phyloP scores from a whole-genome alignment of 1,140 invertebrate genomes.

The Leptinotarsa lineolata region DNA sequence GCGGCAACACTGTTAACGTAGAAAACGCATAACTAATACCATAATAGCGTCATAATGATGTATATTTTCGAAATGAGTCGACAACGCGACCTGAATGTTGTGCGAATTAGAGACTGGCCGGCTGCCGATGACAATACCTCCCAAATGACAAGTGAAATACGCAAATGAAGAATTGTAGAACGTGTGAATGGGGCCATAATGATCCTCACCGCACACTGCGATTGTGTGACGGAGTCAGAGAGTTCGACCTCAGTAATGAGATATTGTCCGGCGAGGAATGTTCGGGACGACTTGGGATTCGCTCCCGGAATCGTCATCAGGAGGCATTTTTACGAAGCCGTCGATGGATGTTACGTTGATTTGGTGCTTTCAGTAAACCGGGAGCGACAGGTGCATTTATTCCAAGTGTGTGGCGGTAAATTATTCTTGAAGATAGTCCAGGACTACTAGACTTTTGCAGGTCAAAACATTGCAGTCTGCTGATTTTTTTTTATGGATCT shows the following conservation, averaged over 20 bases:
- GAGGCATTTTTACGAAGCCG: not conserved
- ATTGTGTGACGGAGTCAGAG: conserved; percentile 9
- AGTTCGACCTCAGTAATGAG: conserved; percentile 46
- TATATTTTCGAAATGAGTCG: conserved; percentile 6
- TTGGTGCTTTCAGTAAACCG: no score
- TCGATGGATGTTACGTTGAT: no score
- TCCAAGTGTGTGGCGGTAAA: no score
- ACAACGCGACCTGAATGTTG: not conserved
- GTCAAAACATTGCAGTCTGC: no score
- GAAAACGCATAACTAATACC: not conserved
- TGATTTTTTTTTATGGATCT: no score
- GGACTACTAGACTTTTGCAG: no score
- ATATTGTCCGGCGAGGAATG: conserved; percentile 47
- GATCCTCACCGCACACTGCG: conserved; percentile 51
- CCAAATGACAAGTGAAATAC: conserved; percentile 62
- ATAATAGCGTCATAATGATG: conserved; percentile 24
- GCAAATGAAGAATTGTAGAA: conserved; percentile 61
- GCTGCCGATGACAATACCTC: conserved; percentile 50
- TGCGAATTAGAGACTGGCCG: conserved; percentile 4
- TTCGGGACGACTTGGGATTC: conserved; percentile 1
- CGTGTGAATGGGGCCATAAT: conserved; percentile 55
- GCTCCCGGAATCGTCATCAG: not conserved
- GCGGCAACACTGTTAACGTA: no score
- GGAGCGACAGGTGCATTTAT: no score
- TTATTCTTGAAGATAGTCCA: no score